phyloP scores from a whole-genome alignment of 2,797 vertebrate species.

The Propithecus perrieri region DNA sequence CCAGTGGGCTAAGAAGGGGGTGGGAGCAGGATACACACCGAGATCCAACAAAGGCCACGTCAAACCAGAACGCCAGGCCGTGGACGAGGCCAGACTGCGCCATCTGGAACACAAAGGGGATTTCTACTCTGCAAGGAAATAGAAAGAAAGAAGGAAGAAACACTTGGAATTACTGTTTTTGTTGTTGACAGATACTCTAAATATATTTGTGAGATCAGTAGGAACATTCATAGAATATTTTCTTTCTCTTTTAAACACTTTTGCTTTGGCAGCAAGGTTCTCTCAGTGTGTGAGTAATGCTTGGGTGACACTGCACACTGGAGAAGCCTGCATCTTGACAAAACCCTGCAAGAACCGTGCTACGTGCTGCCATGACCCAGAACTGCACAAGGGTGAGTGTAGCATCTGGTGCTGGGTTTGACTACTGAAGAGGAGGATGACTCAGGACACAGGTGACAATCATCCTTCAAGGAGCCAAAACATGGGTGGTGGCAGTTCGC shows the following conservation, averaged over 20 bases:
- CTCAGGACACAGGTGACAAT: background rate
- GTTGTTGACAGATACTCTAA: background rate
- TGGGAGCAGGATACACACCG: constrained; percentile 75
- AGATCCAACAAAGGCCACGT: constrained; percentile 90
- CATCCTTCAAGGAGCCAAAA: background rate
- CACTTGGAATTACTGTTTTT: background rate
- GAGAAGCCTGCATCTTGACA: background rate
- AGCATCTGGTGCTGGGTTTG: background rate
- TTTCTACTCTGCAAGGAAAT: constrained; percentile 87
- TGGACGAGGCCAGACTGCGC: constrained; percentile 89
- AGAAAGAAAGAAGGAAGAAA: background rate
- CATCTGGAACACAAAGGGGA: constrained; percentile 89
- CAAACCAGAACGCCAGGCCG: constrained; percentile 91
- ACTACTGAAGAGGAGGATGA: background rate
- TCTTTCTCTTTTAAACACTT: background rate
- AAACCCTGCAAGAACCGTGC: background rate
- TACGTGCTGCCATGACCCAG: background rate
- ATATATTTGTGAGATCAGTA: background rate
- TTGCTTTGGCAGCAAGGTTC: background rate
- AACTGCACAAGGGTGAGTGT: background rate
- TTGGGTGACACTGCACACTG: background rate
- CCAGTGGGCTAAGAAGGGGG: accelerated
- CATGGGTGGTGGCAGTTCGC: background rate
- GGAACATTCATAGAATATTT: background rate
- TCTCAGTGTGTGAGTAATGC: background rate